Evolutionary conservation across 2,888 invertebrate genomes (phyloP).

Genomic region (Brachyptera putata): DNA sequence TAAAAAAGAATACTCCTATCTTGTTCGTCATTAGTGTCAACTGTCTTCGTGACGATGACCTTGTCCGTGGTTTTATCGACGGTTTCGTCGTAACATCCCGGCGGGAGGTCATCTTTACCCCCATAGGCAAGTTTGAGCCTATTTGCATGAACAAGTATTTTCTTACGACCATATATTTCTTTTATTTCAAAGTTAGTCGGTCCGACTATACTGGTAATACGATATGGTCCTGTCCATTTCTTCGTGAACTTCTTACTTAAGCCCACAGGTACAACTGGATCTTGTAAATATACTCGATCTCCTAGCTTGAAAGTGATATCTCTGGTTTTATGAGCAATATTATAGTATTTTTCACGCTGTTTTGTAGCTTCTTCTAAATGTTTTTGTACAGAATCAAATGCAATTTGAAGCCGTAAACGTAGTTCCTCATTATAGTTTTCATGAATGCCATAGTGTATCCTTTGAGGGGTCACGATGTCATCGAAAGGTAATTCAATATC

Average conservation of each 20-base stretch:
- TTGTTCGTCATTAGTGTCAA: too few relatives aligned
- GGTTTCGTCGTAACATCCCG: background rate
- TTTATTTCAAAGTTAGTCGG: too few relatives aligned
- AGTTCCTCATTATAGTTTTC: background rate
- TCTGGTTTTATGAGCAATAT: background rate
- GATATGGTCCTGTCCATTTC: too few relatives aligned
- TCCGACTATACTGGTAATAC: too few relatives aligned
- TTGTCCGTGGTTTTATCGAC: background rate
- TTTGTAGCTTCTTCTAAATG: background rate
- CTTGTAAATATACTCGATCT: background rate
- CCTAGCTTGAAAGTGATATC: background rate
- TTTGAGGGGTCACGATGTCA: background rate
- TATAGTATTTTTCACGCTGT: background rate
- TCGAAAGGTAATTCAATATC: constrained; percentile 1
- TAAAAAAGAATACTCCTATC: too few relatives aligned
- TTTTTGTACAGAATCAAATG: background rate
- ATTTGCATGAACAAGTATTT: background rate
- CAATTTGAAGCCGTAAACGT: background rate
- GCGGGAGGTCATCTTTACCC: background rate
- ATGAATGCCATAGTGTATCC: background rate
- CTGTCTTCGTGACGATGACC: background rate
- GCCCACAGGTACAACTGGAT: background rate
- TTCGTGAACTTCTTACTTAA: too few relatives aligned
- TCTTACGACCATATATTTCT: background rate
- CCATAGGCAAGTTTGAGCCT: background rate